These are phyloP conservation scores for Saguinus midas DNA, from an alignment of 2,113 vertebrate genomes.

Conservation along the genomic window DNA sequence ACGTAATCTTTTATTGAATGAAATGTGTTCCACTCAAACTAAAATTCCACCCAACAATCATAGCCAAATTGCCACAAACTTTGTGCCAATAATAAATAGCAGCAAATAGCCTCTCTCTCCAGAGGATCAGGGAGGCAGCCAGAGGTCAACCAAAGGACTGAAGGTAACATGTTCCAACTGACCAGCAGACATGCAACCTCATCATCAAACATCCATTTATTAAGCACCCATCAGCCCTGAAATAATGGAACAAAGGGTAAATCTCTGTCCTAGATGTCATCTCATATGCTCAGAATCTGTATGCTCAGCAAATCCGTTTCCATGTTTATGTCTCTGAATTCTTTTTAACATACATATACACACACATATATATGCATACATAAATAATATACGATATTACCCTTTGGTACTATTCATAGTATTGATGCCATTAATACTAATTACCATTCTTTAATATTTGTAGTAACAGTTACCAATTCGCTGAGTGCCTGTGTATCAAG, in stretches of 20 bases:
- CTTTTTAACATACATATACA: neutral
- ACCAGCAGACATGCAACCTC: neutral
- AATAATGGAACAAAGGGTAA: neutral
- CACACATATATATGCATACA: neutral
- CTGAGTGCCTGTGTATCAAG: neutral
- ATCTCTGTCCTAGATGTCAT: neutral
- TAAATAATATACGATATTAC: neutral
- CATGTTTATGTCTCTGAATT: neutral
- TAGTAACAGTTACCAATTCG: neutral
- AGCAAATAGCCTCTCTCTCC: neutral
- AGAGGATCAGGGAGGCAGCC: neutral
- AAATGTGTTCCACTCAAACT: neutral
- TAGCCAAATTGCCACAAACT: neutral
- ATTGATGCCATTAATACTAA: neutral
- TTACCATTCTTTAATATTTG: neutral
- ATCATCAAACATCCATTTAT: neutral
- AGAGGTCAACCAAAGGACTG: neutral
- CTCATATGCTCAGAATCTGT: neutral
- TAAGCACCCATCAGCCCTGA: neutral
- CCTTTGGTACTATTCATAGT: neutral
- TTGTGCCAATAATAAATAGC: neutral
- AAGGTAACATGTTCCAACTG: neutral
- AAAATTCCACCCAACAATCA: conserved; percentile 7
- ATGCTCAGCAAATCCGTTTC: neutral
- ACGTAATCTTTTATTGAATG: neutral